Percentiles rank a stretch among this genome's conserved stretches.
Evolutionary conservation across 2,113 vertebrate genomes (phyloP).

Genomic region (Daphoenositta chrysoptera): DNA sequence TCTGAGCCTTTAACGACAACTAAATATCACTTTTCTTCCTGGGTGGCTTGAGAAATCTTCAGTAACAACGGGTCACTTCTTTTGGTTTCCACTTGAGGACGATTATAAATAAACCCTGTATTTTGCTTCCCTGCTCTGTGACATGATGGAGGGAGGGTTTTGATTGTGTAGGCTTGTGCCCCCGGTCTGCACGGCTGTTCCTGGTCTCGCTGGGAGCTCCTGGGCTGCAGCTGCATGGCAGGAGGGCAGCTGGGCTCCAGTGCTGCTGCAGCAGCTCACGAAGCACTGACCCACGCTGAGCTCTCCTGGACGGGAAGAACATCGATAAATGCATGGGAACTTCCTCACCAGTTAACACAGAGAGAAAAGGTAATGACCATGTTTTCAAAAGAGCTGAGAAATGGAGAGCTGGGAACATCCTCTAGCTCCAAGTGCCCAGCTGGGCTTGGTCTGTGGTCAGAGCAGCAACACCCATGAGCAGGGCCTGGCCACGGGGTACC

Average conservation of each 20-base stretch:
- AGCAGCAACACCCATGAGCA: not conserved
- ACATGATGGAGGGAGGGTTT: not conserved
- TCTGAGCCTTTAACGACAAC: constrained; percentile 23
- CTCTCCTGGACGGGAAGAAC: rapidly evolving
- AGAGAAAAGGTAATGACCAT: not conserved
- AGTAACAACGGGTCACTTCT: not conserved
- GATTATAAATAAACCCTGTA: not conserved
- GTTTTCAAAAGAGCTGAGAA: not conserved
- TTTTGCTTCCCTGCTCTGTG: not conserved
- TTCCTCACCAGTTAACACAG: not conserved
- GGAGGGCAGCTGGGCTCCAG: rapidly evolving
- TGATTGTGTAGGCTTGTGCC: not conserved
- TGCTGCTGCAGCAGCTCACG: not conserved
- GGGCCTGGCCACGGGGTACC: not conserved
- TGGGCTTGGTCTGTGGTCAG: not conserved
- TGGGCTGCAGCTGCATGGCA: rapidly evolving
- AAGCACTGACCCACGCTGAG: rapidly evolving
- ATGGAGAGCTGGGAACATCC: not conserved
- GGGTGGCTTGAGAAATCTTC: constrained; percentile 19
- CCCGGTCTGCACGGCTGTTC: not conserved
- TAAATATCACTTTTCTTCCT: constrained; percentile 47
- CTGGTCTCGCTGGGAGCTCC: rapidly evolving
- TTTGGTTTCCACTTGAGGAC: not conserved
- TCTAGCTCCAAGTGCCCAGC: not conserved
- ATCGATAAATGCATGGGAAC: not conserved